These are phyloP conservation scores for Tauraco hartlaubi DNA, from an alignment of 2,797 vertebrate species.

Conservation along the genomic window DNA sequence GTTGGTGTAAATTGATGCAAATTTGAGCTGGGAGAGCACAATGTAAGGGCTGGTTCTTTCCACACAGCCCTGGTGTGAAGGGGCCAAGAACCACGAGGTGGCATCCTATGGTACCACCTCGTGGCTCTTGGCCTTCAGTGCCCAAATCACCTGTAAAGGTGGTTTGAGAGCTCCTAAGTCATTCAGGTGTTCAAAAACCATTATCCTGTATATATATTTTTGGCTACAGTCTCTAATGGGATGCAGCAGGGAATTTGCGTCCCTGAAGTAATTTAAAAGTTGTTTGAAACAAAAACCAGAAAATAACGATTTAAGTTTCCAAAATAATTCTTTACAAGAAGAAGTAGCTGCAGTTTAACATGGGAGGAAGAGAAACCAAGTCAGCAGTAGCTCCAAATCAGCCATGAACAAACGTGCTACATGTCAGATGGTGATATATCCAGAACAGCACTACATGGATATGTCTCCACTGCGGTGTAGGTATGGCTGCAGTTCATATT, in stretches of 20 bases:
- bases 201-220: neutral
- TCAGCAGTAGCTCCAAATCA: neutral
- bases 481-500: neutral
- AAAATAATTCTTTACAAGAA: neutral
- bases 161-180: neutral
- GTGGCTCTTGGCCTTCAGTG: neutral
- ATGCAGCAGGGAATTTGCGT: neutral
- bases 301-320: neutral
- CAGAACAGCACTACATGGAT: neutral
- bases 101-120: neutral
- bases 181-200: neutral
- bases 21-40: neutral
- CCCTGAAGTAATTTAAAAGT: neutral
- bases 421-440: neutral
- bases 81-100: neutral
- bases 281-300: neutral
- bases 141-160: neutral
- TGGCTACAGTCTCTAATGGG: neutral
- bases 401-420: accelerated
- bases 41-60: neutral
- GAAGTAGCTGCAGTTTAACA: neutral
- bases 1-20: neutral
- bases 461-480: neutral
- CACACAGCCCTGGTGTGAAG: neutral
- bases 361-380: neutral